Percentiles rank a stretch among this genome's conserved stretches.
Conservation (phyloP, 2,797 vertebrate species). For the Dipus sagitta region DNA sequence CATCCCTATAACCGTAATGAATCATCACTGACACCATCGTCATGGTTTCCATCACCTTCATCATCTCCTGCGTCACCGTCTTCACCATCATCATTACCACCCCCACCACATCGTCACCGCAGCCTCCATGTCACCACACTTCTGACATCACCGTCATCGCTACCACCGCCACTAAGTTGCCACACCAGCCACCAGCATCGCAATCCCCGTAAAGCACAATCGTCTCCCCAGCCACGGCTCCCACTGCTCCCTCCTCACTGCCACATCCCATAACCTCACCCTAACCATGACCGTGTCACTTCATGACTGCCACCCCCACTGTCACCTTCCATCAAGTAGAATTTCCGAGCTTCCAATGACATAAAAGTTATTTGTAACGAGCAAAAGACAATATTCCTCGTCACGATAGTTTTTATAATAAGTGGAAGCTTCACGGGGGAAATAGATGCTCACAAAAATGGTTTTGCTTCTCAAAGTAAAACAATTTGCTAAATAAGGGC, state of each 20-base stretch:
- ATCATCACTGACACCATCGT: accelerated
- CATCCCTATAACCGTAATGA: accelerated
- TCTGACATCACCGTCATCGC: neutral
- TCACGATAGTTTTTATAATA: neutral
- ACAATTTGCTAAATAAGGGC: neutral
- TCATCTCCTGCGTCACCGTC: too few species aligned
- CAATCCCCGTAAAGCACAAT: neutral
- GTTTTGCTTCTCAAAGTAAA: neutral
- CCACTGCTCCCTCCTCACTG: neutral
- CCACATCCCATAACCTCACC: too few species aligned
- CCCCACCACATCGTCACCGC: accelerated
- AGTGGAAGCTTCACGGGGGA: neutral
- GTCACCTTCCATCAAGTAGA: neutral
- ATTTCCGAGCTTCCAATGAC: neutral
- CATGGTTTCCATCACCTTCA: neutral
- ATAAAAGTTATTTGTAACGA: neutral
- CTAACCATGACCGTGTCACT: neutral
- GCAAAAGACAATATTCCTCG: neutral
- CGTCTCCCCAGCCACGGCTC: neutral
- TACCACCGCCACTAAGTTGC: neutral
- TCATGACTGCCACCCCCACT: neutral
- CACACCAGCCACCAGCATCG: too few species aligned
- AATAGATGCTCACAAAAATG: neutral
- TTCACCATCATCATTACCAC: accelerated
- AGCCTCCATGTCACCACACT: neutral